Base-by-base conservation (phyloP, 2,113 vertebrate genomes). In the Osmerus mordax region DNA sequence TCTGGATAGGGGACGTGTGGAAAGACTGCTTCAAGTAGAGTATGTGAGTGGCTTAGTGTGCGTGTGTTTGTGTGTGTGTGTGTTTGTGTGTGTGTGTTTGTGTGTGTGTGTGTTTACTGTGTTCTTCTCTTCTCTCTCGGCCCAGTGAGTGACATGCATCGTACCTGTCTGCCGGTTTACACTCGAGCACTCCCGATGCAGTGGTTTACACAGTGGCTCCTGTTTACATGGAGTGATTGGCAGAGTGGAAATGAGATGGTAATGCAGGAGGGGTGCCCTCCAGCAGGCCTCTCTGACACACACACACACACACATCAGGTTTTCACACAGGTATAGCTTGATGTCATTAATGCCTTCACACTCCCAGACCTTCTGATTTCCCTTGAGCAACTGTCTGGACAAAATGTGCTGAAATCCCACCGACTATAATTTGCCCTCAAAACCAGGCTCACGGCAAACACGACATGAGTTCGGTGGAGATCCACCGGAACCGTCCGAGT, bases 141-240 rank as follows among this genome's bases (percentile, higher is more conserved):
- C 16, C 54, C 54, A 1, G 25, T 71, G 71, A 70, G 21, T 66
- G 66, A 71, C 63, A 69, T 32, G 11, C 16, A 11, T 51, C 53
- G 63, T 59, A 21, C 52, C 61, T 47, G n/a, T 75, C 23, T n/a
- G 21, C 16, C 52, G 56, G 32, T 55, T 58, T 68, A 64, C 18
- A 58, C 56, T 32, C 29, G 29, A 52, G 13, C 13, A 51, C 23
- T 47, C 53, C 62, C 53, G 65, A 77, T 65, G 68, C 61, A 64
- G 28, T 41, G 73, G 75, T 78, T 75, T 78, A 70, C 74, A 71
- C 75, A 66, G 65, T 28, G 15, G 67, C 25, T 13, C 65, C 19
- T 83, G 72, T 83, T 83, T 83, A 73, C 66, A 63, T 47, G 28
- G 67, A 71, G 61, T 78, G 72, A 83, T 77, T 76, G 81, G 73